These are phyloP conservation scores for Frankliniella fusca DNA, from an alignment of 2,888 invertebrate species.

Conservation along the genomic window DNA sequence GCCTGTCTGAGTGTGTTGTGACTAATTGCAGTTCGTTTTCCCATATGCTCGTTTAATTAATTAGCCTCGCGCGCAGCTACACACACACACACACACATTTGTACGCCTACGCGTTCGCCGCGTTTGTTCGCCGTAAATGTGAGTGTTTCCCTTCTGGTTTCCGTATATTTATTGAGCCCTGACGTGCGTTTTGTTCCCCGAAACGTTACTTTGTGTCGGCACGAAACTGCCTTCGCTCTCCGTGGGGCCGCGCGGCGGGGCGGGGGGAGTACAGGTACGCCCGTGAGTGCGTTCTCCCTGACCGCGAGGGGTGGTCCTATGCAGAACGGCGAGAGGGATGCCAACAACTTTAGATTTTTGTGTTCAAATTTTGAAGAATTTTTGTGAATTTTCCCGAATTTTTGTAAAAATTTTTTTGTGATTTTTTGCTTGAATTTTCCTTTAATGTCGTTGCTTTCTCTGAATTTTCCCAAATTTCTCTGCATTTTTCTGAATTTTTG, in stretches of 20 bases:
- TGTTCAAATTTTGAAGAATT: no score
- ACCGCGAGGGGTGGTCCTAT: neutral
- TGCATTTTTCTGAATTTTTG: no score
- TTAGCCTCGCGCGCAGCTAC: neutral
- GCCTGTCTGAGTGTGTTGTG: neutral
- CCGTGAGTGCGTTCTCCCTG: no score
- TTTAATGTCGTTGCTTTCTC: no score
- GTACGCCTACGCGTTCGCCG: neutral
- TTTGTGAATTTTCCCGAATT: no score
- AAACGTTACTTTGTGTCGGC: constrained; percentile 17
- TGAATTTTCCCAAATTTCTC: no score
- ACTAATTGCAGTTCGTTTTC: constrained; percentile 26
- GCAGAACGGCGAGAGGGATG: no score
- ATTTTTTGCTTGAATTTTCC: no score
- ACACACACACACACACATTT: neutral
- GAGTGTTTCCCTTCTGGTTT: neutral
- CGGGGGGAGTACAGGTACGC: neutral
- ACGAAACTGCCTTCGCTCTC: neutral
- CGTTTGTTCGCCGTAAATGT: neutral
- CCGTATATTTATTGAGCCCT: constrained; percentile 19
- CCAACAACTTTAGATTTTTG: no score
- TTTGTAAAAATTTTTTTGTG: no score
- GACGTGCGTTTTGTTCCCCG: constrained; percentile 22
- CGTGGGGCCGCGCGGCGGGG: neutral
- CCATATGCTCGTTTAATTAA: constrained; percentile 23